Evolutionary conservation across 2,888 invertebrate species (phyloP), one percentile per base, ranked within the genome.

Genomic region (Halocaridina rubra): DNA sequence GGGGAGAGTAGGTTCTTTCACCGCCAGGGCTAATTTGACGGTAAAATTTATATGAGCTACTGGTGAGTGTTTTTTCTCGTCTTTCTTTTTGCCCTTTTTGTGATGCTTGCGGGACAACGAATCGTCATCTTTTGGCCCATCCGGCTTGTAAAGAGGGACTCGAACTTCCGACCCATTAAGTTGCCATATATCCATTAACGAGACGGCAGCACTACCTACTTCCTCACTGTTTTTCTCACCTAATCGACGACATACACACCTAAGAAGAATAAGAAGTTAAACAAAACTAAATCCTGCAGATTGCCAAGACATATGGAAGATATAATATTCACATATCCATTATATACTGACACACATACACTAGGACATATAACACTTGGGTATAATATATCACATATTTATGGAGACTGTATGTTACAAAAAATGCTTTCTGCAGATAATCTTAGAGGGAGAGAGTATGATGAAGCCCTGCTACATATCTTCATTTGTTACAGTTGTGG

Each of bases 211-310:
- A 59, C 82, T 78, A 46, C 82, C 82, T 8, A 82, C 82, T 19
- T 82, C 82, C 30, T 72, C 82, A 33, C 72, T 82, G n/a, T 82
- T 77, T 46, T 72, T 53, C 19, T 82, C 82, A n/a, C 82, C 82
- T 46, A 82, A 24, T 4, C 82, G 77, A 27, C 82, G 82, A 82
- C 82, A 82, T 29, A 82, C 69, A 72, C 77, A 77, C 30, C 82
- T 82, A 61, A 3, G 24, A 61, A 7, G n/a, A n/a, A n/a, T n/a
- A n/a, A n/a, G n/a, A n/a, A n/a, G n/a, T n/a, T n/a, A n/a, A n/a
- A n/a, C n/a, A n/a, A n/a, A n/a, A n/a, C n/a, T n/a, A n/a, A n/a
- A n/a, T n/a, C n/a, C n/a, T n/a, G n/a, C n/a, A n/a, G n/a, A n/a
- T n/a, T n/a, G n/a, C n/a, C n/a, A n/a, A n/a, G n/a, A n/a, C n/a